Conservation (phyloP, 2,888 invertebrate species). For the Acheta domesticus region DNA sequence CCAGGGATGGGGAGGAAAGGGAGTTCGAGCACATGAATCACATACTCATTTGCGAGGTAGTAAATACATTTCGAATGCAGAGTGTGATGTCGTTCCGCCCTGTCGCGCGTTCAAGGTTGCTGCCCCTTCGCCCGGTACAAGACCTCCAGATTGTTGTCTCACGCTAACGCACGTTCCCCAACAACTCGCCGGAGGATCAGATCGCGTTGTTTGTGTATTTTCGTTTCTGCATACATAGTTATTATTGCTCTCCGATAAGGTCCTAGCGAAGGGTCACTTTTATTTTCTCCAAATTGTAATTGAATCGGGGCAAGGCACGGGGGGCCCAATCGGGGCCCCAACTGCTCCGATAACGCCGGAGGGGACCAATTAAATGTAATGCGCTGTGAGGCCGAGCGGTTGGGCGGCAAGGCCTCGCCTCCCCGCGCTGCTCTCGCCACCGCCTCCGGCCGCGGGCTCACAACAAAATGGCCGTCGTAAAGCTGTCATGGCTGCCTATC, state of each 20-base stretch:
- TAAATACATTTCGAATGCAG: too few relatives aligned
- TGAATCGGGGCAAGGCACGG: neutral
- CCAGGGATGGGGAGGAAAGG: too few relatives aligned
- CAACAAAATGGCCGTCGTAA: slow-evolving; percentile 18
- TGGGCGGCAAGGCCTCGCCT: neutral
- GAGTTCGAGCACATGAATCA: too few relatives aligned
- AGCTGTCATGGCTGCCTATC: neutral
- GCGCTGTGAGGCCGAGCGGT: neutral
- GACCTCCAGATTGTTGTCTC: too few relatives aligned
- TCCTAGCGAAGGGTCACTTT: neutral
- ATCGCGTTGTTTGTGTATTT: neutral
- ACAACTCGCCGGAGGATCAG: too few relatives aligned
- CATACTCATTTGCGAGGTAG: too few relatives aligned
- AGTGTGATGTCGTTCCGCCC: too few relatives aligned
- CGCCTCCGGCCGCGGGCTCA: neutral
- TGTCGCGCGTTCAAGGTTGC: too few relatives aligned
- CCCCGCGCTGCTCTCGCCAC: neutral
- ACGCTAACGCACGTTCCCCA: too few relatives aligned
- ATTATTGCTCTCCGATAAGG: slow-evolving; percentile 18
- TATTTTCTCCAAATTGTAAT: slow-evolving; percentile 2
- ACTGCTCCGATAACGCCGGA: neutral
- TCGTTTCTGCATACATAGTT: slow-evolving; percentile 7
- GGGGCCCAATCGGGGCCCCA: neutral
- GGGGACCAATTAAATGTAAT: neutral
- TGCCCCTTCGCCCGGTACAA: too few relatives aligned